Conservation (phyloP, 1,140 invertebrate genomes). For the Phymorhynchus buccinoides region DNA sequence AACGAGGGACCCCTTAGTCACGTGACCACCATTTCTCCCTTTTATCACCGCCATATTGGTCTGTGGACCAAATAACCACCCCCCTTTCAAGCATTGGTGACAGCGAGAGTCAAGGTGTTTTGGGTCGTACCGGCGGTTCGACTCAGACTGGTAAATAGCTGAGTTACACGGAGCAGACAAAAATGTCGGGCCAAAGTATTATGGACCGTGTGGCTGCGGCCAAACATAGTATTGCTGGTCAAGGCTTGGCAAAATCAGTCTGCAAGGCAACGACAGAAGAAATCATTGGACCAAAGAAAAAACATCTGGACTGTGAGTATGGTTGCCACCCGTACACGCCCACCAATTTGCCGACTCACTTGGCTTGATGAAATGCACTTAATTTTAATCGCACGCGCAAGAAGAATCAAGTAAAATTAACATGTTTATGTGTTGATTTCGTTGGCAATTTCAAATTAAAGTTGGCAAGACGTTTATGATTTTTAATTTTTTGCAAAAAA, state of each 20-base stretch:
- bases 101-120: conserved; percentile 40
- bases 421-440: too few relatives aligned
- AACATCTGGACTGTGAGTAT: conserved; percentile 99
- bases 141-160: conserved; percentile 35
- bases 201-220: conserved; percentile 97
- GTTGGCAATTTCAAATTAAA: too few relatives aligned
- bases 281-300: conserved; percentile 99
- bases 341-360: background rate
- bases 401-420: too few relatives aligned
- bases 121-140: conserved; percentile 50
- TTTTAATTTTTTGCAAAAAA: too few relatives aligned
- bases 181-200: conserved; percentile 89
- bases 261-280: conserved; percentile 99
- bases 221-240: conserved; percentile 97
- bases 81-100: conserved; percentile 49
- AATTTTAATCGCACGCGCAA: too few relatives aligned
- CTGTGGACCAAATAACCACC: conserved; percentile 56
- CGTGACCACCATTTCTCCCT: conserved; percentile 51
- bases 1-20: conserved; percentile 57
- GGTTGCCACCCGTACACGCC: background rate
- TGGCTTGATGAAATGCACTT: too few relatives aligned
- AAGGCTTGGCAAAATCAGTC: conserved; percentile 98
- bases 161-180: conserved; percentile 45
- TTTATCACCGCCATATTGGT: conserved; percentile 59
- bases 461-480: too few relatives aligned